A percentile compares a stretch with the other conserved stretches of the same genome.
These are phyloP conservation scores for Oophaga sylvatica DNA, from an alignment of 2,797 vertebrate species.

Conservation along the genomic window DNA sequence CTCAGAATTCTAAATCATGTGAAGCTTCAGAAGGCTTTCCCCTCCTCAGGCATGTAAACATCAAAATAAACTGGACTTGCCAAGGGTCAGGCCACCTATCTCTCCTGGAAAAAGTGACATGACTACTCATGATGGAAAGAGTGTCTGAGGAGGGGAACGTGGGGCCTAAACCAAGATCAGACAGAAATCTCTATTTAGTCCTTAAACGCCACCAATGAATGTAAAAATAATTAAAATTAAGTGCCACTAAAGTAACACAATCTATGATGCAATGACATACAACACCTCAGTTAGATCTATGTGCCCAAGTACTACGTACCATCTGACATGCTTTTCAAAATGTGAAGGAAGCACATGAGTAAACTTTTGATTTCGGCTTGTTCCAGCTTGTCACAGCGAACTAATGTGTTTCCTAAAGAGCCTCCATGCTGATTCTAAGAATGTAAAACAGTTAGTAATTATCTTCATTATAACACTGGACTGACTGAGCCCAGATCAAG, in stretches of 20 bases:
- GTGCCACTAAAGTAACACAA: background rate
- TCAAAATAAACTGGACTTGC: too few species aligned
- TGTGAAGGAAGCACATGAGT: conserved; percentile 94
- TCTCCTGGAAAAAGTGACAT: too few species aligned
- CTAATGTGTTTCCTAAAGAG: conserved; percentile 80
- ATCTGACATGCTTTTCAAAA: conserved; percentile 98
- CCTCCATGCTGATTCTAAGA: conserved; percentile 84
- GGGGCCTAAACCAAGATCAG: background rate
- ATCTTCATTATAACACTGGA: background rate
- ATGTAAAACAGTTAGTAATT: conserved; percentile 10
- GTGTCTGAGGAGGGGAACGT: background rate
- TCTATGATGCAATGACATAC: background rate
- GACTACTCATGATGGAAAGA: too few species aligned
- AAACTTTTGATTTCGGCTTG: conserved; percentile 93
- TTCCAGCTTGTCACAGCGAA: conserved; percentile 94
- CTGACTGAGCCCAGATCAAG: background rate
- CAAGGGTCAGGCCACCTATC: too few species aligned
- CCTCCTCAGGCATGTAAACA: too few species aligned
- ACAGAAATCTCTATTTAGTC: background rate
- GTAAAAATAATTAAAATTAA: background rate
- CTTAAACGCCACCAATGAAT: background rate
- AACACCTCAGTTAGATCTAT: background rate
- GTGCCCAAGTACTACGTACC: conserved; percentile 75
- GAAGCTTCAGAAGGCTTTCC: too few species aligned
- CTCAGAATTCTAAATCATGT: too few species aligned